Evolutionary conservation across 2,888 invertebrate genomes (phyloP).

Genomic region (Lamellibrachia satsuma): DNA sequence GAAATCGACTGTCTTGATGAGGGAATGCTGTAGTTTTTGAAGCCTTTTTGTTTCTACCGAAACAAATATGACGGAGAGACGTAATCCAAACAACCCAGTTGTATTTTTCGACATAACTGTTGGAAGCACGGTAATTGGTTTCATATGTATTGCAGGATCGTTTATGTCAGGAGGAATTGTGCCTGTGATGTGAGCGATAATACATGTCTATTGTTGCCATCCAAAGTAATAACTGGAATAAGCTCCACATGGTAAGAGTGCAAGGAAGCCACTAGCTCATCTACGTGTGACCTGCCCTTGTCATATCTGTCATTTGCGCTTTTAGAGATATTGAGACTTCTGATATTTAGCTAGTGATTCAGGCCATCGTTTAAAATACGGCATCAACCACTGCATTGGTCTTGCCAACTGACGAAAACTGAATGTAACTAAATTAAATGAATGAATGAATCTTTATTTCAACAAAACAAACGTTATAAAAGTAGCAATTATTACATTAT

Average conservation of each 20-base stretch:
- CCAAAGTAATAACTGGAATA: no score
- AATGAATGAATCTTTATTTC: no score
- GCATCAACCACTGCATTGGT: no score
- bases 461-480: no score
- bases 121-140: slow-evolving; percentile 81
- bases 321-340: not conserved
- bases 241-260: no score
- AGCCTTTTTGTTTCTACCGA: not conserved
- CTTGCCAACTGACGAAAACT: no score
- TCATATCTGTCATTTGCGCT: not conserved
- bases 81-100: slow-evolving; percentile 91
- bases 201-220: not conserved
- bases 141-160: not conserved
- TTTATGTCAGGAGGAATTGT: not conserved
- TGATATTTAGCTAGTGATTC: not conserved
- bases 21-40: not conserved
- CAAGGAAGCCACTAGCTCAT: no score
- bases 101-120: slow-evolving; percentile 98
- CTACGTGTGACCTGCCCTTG: no score
- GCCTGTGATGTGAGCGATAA: not conserved
- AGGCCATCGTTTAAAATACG: not conserved
- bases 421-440: no score
- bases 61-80: slow-evolving; percentile 34
- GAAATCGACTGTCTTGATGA: not conserved
- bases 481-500: no score